A percentile compares a stretch with the other conserved stretches of the same genome.
phyloP scores from a whole-genome alignment of 2,797 vertebrate species.

The Nothura maculosa region DNA sequence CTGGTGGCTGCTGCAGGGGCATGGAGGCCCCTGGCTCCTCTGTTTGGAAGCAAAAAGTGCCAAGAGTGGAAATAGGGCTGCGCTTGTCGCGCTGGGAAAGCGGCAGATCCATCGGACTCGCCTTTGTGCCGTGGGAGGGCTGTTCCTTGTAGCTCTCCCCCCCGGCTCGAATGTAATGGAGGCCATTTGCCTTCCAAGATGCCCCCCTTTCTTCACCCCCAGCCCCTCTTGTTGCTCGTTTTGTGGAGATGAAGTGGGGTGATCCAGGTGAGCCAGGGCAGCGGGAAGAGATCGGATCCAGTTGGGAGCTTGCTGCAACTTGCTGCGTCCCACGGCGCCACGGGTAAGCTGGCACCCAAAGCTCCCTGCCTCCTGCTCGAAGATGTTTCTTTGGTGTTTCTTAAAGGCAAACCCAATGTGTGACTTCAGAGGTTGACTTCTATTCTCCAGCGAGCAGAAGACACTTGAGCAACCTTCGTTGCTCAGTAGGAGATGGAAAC shows the following conservation, averaged over 20 bases:
- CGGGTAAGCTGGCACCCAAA: background rate
- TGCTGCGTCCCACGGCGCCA: background rate
- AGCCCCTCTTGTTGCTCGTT: background rate
- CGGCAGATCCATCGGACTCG: rapidly evolving
- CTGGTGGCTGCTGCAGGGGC: rapidly evolving
- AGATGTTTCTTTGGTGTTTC: background rate
- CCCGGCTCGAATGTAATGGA: conserved; percentile 6
- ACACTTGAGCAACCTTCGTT: background rate
- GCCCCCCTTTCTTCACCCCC: background rate
- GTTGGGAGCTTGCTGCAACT: background rate
- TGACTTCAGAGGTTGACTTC: background rate
- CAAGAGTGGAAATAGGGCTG: background rate
- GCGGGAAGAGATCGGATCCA: background rate
- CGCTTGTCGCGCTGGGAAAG: conserved; percentile 30
- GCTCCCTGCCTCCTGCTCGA: rapidly evolving
- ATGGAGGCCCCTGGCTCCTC: background rate
- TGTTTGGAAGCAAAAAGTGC: background rate
- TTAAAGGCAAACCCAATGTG: background rate
- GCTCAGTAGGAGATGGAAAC: background rate
- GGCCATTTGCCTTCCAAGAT: background rate
- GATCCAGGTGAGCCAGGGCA: background rate
- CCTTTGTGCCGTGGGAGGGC: background rate
- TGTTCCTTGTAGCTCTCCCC: background rate
- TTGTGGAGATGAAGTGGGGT: background rate
- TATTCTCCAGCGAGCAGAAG: background rate